A percentile compares a stretch with the other conserved stretches of the same genome.
Conservation (phyloP, 1,140 invertebrate genomes). For the Atopsyche davidsoni region DNA sequence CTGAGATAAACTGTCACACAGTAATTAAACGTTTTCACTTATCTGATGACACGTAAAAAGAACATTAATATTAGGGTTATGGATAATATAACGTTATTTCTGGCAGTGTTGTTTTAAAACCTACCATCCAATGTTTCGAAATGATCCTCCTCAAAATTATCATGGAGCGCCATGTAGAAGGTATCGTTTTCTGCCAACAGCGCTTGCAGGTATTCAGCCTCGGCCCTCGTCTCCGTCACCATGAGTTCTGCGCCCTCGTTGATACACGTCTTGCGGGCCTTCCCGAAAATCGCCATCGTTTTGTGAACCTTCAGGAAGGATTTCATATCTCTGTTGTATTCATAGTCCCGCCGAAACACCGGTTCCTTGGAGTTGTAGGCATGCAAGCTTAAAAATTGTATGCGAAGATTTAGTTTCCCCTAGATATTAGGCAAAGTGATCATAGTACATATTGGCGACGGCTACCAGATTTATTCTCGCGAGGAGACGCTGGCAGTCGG, state of each 20-base stretch:
- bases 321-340: slow-evolving; percentile 35
- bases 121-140: slow-evolving; percentile 35
- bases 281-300: slow-evolving; percentile 30
- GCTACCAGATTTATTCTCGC: no score
- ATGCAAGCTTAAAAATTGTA: no score
- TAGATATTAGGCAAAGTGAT: no score
- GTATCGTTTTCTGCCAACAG: slow-evolving; percentile 32
- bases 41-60: no score
- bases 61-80: no score
- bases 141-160: slow-evolving; percentile 34
- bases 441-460: slow-evolving; percentile 34
- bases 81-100: no score
- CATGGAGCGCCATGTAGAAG: slow-evolving; percentile 34
- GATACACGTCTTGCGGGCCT: slow-evolving; percentile 35
- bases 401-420: no score
- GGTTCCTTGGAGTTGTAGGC: no score
- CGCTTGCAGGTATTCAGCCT: slow-evolving; percentile 34
- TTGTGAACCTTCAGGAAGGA: slow-evolving; percentile 38
- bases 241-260: slow-evolving; percentile 35
- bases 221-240: slow-evolving; percentile 34
- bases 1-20: no score
- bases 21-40: no score
- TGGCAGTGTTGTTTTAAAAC: slow-evolving; percentile 5
- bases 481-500: no score
- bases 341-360: no score